phyloP scores from a whole-genome alignment of 2,113 vertebrate species.

The Cervus canadensis region DNA sequence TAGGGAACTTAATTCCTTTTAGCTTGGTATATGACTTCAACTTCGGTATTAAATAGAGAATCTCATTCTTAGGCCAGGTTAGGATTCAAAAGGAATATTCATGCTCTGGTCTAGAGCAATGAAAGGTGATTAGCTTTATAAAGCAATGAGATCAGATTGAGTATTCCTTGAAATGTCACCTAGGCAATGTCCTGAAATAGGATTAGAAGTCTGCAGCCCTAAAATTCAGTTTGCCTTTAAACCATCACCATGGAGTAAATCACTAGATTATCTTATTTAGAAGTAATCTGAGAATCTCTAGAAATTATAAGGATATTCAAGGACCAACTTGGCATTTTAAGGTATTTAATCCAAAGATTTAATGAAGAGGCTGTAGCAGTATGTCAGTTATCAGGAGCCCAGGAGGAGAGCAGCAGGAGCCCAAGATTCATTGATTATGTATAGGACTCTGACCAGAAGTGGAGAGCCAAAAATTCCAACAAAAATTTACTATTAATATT shows the following conservation, averaged over 20 bases:
- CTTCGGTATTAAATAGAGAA: background rate
- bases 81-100: background rate
- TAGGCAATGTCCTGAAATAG: background rate
- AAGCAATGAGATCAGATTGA: background rate
- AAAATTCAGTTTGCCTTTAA: background rate
- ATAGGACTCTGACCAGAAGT: background rate
- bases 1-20: background rate
- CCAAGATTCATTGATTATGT: background rate
- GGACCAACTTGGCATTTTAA: background rate
- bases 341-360: background rate
- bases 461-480: background rate
- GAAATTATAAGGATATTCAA: background rate
- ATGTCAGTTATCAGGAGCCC: background rate
- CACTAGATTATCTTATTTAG: background rate
- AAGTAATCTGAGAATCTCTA: constrained; percentile 1
- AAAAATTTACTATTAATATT: background rate
- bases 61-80: background rate
- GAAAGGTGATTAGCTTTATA: background rate
- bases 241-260: background rate
- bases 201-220: background rate
- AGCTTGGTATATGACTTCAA: background rate
- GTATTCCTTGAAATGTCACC: background rate
- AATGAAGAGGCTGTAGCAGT: background rate
- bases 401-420: background rate
- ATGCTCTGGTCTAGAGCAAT: background rate